Base-by-base conservation (phyloP, 1,140 invertebrate species). In the Parasteatoda tepidariorum region DNA sequence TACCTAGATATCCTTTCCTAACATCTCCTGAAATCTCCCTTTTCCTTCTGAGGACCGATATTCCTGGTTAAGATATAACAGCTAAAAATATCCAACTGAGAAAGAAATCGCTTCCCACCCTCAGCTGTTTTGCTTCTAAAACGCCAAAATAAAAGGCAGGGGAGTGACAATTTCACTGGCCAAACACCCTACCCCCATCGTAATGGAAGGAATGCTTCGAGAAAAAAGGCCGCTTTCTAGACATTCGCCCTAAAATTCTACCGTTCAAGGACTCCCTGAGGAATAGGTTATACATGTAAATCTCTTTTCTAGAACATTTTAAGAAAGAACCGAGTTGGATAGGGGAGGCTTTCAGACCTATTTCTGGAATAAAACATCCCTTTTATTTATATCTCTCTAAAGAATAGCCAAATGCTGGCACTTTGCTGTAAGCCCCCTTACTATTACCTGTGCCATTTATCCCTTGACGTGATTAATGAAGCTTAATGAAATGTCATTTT, bases 201-300 rank as follows among this genome's bases (percentile, higher is more conserved):
- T 74, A 74, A 74, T 41, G 13, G 31, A 57, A 74, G 61, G 61
- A 48, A 31, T 48, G 18, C 30, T 74, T 74, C 31, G 34, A 38
- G 34, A 48, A 48, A 48, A 73, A 57, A 33, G n/a, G 28, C 28
- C 54, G 9, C 3, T 30, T 59, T 38, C 15, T 38, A 2, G 18
- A 22, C 54, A n/a, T 34, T 6, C 31, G 13, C 15, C 70, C 31
- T 22, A 18, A 33, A 48, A 73, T 30, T 38, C 55, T 9, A 48
- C 71, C 28, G 31, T 64, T 31, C 15, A 64, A 61, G 24, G 38
- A 54, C 26, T 38, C 55, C 57, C 30, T 18, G n/a, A 33, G 33
- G 71, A 74, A 74, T 74, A 74, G 31, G 33, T 34, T 74, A 48
- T 74, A 74, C 71, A 74, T 61, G 71, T 74, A 74, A 74, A 61